Conservation (phyloP, 1,140 invertebrate species). For the Dendroctonus valens region DNA sequence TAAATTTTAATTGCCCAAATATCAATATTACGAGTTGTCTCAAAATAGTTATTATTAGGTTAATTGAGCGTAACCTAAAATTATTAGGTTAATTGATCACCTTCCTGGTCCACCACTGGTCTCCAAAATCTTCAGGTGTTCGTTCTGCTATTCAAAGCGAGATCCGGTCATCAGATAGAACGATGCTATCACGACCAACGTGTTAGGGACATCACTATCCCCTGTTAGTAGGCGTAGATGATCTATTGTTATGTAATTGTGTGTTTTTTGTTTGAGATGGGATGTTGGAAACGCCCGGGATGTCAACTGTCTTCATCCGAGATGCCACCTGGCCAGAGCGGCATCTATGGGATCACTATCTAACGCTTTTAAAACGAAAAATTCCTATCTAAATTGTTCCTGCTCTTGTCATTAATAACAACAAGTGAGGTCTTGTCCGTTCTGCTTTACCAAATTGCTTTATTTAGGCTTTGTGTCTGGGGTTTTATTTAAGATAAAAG, state of each 20-base stretch:
- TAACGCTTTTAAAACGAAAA: slow-evolving; percentile 37
- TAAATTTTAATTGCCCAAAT: no score
- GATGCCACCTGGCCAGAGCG: slow-evolving; percentile 44
- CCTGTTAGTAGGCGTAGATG: slow-evolving; percentile 51
- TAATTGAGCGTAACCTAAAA: no score
- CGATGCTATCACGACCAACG: slow-evolving; percentile 45
- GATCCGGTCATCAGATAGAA: slow-evolving; percentile 42
- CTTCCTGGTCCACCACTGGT: slow-evolving; percentile 9
- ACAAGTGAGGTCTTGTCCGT: slow-evolving; percentile 25
- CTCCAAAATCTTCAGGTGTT: slow-evolving; percentile 42
- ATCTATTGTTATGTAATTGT: slow-evolving; percentile 51
- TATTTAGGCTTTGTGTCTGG: slow-evolving; percentile 28
- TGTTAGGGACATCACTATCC: slow-evolving; percentile 49
- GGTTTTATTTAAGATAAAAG: slow-evolving; percentile 32
- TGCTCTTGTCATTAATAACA: slow-evolving; percentile 34
- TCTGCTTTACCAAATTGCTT: slow-evolving; percentile 28
- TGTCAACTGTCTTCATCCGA: slow-evolving; percentile 47
- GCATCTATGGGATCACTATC: slow-evolving; percentile 32
- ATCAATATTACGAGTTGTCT: no score
- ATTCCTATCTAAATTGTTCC: slow-evolving; percentile 37
- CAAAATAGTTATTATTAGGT: no score
- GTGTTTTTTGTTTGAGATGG: slow-evolving; percentile 50
- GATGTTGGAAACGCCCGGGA: slow-evolving; percentile 48
- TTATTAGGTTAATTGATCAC: no score
- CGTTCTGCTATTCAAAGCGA: slow-evolving; percentile 42